Conservation (phyloP, 2,888 invertebrate genomes). For the Ichneumoninae sp. region DNA sequence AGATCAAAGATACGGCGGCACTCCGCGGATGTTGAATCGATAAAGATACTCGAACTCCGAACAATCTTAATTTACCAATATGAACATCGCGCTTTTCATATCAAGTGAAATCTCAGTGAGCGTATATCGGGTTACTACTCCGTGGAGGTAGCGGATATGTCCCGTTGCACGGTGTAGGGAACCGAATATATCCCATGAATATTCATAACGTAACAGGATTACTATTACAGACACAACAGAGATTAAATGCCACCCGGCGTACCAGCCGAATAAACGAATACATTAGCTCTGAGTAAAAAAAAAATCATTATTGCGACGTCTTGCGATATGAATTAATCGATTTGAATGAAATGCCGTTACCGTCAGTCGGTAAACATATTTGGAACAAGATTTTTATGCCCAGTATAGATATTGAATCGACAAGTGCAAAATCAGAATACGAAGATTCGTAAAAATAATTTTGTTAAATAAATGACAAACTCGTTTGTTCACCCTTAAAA, state of each 20-base stretch:
- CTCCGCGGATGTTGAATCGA: background rate
- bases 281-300: constrained; percentile 36
- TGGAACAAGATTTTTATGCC: too few relatives aligned
- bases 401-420: too few relatives aligned
- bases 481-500: too few relatives aligned
- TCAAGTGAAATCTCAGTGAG: constrained; percentile 54
- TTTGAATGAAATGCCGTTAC: background rate
- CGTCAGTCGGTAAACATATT: too few relatives aligned
- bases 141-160: constrained; percentile 44
- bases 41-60: constrained; percentile 41
- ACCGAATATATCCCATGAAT: constrained; percentile 65
- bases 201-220: constrained; percentile 70
- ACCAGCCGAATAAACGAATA: constrained; percentile 48
- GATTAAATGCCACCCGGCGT: constrained; percentile 55
- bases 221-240: constrained; percentile 64
- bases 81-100: constrained; percentile 52
- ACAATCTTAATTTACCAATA: constrained; percentile 43
- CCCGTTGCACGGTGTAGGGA: constrained; percentile 46
- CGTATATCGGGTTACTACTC: constrained; percentile 63
- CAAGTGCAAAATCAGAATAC: too few relatives aligned
- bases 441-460: too few relatives aligned
- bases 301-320: constrained; percentile 29
- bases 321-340: constrained; percentile 29
- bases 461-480: too few relatives aligned
- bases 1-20: background rate